phyloP scores from a whole-genome alignment of 2,797 vertebrate species.

The Enteromius argenteus region DNA sequence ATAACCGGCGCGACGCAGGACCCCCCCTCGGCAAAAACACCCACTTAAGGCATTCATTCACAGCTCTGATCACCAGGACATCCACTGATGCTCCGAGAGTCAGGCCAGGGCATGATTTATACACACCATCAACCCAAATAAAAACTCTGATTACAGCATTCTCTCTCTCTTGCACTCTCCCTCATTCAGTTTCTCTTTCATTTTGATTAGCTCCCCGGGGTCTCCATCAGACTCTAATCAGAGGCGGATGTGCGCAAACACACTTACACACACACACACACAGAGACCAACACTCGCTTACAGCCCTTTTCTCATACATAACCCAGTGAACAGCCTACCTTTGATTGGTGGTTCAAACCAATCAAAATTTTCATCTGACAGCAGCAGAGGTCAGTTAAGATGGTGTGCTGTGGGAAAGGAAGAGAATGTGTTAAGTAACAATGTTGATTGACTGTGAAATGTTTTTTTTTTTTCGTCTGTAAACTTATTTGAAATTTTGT shows the following conservation, averaged over 20 bases:
- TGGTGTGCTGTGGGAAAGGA: neutral
- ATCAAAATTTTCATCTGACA: neutral
- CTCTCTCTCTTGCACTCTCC: conserved; percentile 12
- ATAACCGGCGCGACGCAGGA: conserved; percentile 16
- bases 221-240: conserved; percentile 50
- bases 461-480: neutral
- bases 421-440: neutral
- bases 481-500: neutral
- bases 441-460: neutral
- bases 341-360: conserved; percentile 29
- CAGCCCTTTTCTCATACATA: neutral
- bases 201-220: conserved; percentile 33
- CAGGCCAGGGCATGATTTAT: conserved; percentile 48
- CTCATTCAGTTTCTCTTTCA: conserved; percentile 36
- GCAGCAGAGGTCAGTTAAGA: neutral
- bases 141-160: conserved; percentile 45
- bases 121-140: conserved; percentile 50
- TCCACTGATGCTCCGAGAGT: conserved; percentile 17
- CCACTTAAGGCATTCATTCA: conserved; percentile 43
- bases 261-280: neutral
- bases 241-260: neutral
- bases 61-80: conserved; percentile 36
- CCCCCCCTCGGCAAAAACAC: conserved; percentile 23
- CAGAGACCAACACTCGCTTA: neutral
- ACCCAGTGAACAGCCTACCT: neutral